Base-by-base conservation (phyloP, 30 jellyfish, hydroid and myxozoan genomes). In the Chrysaora quinquecirrha region DNA sequence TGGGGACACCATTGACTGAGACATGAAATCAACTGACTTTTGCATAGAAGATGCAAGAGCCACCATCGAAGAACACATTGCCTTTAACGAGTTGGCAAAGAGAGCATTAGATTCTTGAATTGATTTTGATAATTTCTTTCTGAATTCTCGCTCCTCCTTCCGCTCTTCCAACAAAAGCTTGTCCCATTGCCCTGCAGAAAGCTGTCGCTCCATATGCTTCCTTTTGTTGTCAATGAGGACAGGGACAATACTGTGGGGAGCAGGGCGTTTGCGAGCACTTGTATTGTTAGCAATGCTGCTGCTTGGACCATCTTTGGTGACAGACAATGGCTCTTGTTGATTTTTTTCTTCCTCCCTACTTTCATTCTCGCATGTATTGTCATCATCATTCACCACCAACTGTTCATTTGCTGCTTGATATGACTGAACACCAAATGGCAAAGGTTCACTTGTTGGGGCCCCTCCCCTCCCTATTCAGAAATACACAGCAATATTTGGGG, bases 171-270 rank as follows among this genome's bases (percentile, higher is more conserved):
- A 10, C 16, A 78, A 34, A 61, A 78, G 48, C 47, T 78, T 30
- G 47, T 78, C 89, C 54, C 80, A 23, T 80, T 78, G 71, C 3
- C 65, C 80, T 9, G 89, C 89, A 78, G 81, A 58, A 9, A 78
- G 89, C 20, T 78, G 61, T 21, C 89, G 61, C 43, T 78, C 80
- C 73, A 78, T 21, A 64, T 78, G 80, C 38, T 33, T 78, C 67
- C 89, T 78, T 78, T 62, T 63, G 2, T 63, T 34, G 64, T 78
- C 80, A 63, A 78, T 78, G 20, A 78, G 71, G 71, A 35, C 25
- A 60, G 82, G 81, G 31, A 66, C 88, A 21, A 18, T 22, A 60
- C 43, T 29, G n/a, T 27, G 54, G 20, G 58, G 21, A 3, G 11
- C 65, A 6, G 32, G 56, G 20, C 32, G 64, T 16, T 33, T 69